Evolutionary conservation across 2,797 vertebrate species (phyloP).

Genomic region (Eulemur rubriventer): DNA sequence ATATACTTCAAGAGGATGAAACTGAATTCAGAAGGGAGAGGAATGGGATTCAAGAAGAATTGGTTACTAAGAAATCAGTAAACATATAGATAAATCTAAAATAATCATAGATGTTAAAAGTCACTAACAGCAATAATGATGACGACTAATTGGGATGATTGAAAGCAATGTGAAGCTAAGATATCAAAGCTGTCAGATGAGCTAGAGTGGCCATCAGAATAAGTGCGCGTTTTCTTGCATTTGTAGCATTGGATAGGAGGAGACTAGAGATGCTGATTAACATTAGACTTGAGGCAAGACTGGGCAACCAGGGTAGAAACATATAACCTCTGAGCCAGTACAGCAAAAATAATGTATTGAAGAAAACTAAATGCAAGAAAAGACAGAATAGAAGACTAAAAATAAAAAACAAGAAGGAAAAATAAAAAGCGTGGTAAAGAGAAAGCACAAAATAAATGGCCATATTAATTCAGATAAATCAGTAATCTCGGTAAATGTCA

Average conservation of each 20-base stretch:
- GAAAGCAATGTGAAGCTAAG: background rate
- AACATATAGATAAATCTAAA: background rate
- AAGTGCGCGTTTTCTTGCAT: background rate
- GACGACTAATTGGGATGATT: background rate
- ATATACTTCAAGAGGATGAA: background rate
- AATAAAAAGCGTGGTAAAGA: background rate
- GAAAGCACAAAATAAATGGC: background rate
- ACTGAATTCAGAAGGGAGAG: background rate
- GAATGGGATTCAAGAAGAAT: background rate
- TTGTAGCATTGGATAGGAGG: background rate
- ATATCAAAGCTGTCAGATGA: background rate
- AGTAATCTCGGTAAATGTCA: background rate
- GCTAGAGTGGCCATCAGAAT: background rate
- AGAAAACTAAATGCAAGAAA: background rate
- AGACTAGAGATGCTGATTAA: background rate
- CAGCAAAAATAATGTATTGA: background rate
- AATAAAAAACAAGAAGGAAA: background rate
- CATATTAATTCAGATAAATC: background rate
- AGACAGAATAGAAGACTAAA: background rate
- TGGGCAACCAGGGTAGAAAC: background rate
- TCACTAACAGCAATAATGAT: background rate
- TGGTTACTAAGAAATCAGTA: background rate
- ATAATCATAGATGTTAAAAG: background rate
- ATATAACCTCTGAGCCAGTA: background rate
- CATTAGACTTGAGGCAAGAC: background rate